Evolutionary conservation across 2,113 vertebrate species (phyloP), one percentile per base, ranked within the genome.

Genomic region (Rhea americana): DNA sequence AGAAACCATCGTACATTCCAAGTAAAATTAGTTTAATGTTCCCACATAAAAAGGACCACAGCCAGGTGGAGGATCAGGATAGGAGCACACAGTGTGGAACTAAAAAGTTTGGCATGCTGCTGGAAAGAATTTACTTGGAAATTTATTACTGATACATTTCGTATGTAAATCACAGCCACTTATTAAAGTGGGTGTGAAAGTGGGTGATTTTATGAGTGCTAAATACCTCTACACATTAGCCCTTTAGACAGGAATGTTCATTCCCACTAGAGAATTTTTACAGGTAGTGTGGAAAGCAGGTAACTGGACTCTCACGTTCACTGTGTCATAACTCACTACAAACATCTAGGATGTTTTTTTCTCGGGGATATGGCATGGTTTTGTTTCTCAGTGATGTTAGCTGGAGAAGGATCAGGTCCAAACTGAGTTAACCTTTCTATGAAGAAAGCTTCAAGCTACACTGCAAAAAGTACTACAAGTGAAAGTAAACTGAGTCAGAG

Each of bases 1-100:
- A 99, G 98, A 99, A 99, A 94, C 97, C 98, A 99, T 99, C 97
- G 98, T 97, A 98, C 98, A 99, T 99, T 99, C 99, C 99, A 95
- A 98, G 94, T 96, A 97, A 98, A 99, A 98, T 99, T 98, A 99
- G 98, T 98, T 98, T 98, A 98, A 99, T 98, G 98, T 98, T 99
- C 98, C 98, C 97, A 98, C 98, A 99, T 98, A 98, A 98, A 98
- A 98, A 96, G 97, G 96, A 96, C 83, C 88, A 67, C 85, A 97
- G 96, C 98, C 99, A 99, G 98, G 99, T 99, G 99, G 98, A 98
- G 91, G 97, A 97, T 94, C 97, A 97, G 98, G 97, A 98, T 95
- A 98, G 91, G 96, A 96, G 91, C 82, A 79, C 90, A 98, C 96
- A 97, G 98, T 96, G 98, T 99, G 99, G 98, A 99, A 99, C 98